Evolutionary conservation across 2,888 invertebrate genomes (phyloP), one percentile per base, ranked within the genome.

Genomic region (Andrena praecox): DNA sequence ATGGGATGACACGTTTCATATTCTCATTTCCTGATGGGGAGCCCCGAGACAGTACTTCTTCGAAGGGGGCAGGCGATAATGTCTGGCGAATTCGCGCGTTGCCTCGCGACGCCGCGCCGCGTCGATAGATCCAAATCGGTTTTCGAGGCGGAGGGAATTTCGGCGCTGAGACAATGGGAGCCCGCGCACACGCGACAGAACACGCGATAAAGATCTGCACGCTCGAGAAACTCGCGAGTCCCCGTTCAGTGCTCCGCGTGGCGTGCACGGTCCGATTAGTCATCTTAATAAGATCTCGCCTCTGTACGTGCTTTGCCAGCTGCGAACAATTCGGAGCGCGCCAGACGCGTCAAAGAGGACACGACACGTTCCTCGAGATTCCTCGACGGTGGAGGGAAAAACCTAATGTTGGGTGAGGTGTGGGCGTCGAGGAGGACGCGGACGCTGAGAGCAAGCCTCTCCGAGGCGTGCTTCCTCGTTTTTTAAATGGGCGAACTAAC

Each of bases 251-350:
- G 63, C 29, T 56, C 31, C n/a, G 16, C 24, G 16, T 50, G 31
- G 27, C 12, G 35, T 20, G 27, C 73, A 20, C 54, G 48, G 31
- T 48, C 8, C 42, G 62, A 78, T 78, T 76, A 63, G 33, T 63
- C 63, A 63, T 24, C 48, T 68, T 69, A 69, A 78, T 77, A 68
- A 76, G 62, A 54, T 78, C 27, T 59, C 48, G 31, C 35, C 10
- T 12, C 7, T 31, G 12, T 42, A 42, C 35, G 52, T 4, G 10
- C 12, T 16, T 29, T 3, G 35, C n/a, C 20, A 59, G 31, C 33
- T 62, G 7, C 12, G 35, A 33, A 27, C 52, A 52, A 52, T 52
- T 20, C 52, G 20, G 1, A 8, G 20, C 52, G n/a, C n/a, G 52
- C 20, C 8, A 52, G 27, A 12, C 50, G 52, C 52, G 20, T 42